Conservation (phyloP, 1,140 invertebrate genomes). For the Diabrotica undecimpunctata region DNA sequence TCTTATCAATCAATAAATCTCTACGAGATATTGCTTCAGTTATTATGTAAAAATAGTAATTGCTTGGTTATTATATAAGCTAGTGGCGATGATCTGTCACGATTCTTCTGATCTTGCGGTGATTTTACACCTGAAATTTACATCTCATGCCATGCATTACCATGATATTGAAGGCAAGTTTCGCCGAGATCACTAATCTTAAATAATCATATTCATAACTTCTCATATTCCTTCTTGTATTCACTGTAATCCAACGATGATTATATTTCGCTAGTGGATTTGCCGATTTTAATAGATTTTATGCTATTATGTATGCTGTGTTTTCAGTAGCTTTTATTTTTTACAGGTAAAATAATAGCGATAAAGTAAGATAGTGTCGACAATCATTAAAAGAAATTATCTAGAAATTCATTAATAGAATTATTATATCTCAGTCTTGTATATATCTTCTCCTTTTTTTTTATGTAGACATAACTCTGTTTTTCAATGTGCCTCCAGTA, state of each 20-base stretch:
- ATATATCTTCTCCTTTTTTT: no score
- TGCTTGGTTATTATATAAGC: neutral
- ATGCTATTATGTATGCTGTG: no score
- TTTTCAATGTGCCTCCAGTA: no score
- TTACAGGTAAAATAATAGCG: no score
- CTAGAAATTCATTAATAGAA: no score
- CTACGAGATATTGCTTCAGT: neutral
- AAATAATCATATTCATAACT: conserved; percentile 5
- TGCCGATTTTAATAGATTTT: no score
- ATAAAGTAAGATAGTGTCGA: no score
- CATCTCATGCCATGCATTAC: neutral
- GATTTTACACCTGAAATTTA: conserved; percentile 10
- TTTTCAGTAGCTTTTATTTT: no score
- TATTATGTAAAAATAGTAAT: neutral
- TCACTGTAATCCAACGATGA: neutral
- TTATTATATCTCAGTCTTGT: no score
- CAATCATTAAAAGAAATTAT: no score
- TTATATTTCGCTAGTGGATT: neutral
- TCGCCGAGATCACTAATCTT: neutral
- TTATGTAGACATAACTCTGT: no score
- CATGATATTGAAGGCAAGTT: neutral
- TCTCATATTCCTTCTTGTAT: neutral
- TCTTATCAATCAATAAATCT: no score
- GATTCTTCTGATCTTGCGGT: neutral
- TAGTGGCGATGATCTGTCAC: conserved; percentile 5